A percentile compares a stretch with the other conserved stretches of the same genome.
These are phyloP conservation scores for Ridgeia piscesae DNA, from an alignment of 1,140 invertebrate species.

Conservation along the genomic window DNA sequence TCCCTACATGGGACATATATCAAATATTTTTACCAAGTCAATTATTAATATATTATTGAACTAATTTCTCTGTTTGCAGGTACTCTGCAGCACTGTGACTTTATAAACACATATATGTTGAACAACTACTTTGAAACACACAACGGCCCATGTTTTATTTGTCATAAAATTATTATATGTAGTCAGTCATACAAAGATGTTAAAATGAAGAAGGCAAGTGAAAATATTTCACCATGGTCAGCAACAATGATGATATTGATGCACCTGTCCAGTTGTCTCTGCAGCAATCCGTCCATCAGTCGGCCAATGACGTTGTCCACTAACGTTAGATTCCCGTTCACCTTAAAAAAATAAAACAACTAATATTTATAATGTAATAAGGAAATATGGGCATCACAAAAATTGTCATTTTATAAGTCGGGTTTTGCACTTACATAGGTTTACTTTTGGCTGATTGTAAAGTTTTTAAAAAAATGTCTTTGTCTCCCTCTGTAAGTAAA, in stretches of 20 bases:
- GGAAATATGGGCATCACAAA: not conserved
- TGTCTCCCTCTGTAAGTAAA: not conserved
- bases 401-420: not conserved
- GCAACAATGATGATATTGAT: constrained; percentile 47
- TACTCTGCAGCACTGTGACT: no score
- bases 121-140: no score
- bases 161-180: not conserved
- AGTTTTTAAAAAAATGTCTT: not conserved
- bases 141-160: no score
- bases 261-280: constrained; percentile 56
- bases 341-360: constrained; percentile 45
- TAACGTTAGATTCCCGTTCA: constrained; percentile 60
- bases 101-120: not conserved
- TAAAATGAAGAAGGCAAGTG: not conserved
- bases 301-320: constrained; percentile 66
- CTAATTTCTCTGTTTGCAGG: no score
- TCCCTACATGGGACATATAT: no score
- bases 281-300: constrained; percentile 62
- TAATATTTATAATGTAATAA: not conserved
- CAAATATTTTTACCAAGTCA: no score
- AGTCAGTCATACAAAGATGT: not conserved
- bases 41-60: no score
- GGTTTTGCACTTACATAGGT: not conserved
- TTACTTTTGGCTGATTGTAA: not conserved
- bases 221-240: constrained; percentile 43